Conservation (phyloP, 2,113 vertebrate species). For the Mustelus asterias region DNA sequence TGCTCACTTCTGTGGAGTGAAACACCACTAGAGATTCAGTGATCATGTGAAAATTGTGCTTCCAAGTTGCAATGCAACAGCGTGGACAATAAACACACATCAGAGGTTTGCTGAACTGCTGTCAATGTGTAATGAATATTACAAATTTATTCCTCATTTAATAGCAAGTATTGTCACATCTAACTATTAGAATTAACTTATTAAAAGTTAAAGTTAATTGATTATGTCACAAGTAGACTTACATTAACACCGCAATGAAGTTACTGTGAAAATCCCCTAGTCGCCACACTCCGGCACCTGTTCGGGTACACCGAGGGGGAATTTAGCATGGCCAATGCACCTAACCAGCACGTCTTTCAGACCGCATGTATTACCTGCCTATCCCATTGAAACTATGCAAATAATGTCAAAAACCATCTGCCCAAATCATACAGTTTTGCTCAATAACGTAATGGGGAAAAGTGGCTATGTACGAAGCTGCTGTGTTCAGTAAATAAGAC, state of each 20-base stretch:
- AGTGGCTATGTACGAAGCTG: neutral
- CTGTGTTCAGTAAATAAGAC: neutral
- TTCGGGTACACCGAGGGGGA: too few relatives aligned
- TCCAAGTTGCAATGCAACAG: neutral
- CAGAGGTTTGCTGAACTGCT: neutral
- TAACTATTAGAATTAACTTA: neutral
- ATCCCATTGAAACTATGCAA: neutral
- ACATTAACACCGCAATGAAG: too few relatives aligned
- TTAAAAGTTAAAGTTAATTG: too few relatives aligned
- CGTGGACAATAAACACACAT: neutral
- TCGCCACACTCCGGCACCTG: too few relatives aligned
- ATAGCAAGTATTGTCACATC: neutral
- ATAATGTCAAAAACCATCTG: neutral
- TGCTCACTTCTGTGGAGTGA: neutral
- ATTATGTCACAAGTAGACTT: too few relatives aligned
- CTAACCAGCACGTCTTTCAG: too few relatives aligned
- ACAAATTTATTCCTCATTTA: neutral
- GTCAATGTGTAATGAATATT: neutral
- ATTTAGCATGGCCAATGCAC: too few relatives aligned
- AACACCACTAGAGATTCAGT: neutral
- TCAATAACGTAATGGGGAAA: neutral
- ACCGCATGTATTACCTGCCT: neutral
- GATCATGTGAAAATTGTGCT: neutral
- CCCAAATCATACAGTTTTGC: neutral
- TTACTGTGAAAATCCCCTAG: too few relatives aligned